Conservation (phyloP, 2,113 vertebrate species). For the Phainopepla nitens region DNA sequence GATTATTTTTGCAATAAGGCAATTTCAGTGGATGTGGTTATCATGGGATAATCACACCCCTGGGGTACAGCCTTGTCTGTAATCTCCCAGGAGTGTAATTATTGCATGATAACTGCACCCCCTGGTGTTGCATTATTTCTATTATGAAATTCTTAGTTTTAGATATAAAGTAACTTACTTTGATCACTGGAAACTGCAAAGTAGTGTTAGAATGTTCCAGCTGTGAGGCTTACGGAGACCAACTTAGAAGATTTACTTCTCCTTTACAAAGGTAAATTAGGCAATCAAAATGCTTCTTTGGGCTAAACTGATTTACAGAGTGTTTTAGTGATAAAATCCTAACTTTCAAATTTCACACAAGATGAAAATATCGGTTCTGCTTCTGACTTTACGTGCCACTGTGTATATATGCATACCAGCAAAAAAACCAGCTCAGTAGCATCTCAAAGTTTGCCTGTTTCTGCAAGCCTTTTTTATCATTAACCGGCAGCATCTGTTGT, state of each 20-base stretch:
- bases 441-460: neutral
- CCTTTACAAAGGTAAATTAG: constrained; percentile 78
- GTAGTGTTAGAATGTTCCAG: constrained; percentile 74
- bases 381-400: neutral
- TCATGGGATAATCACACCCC: constrained; percentile 83
- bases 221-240: constrained; percentile 77
- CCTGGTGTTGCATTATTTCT: constrained; percentile 78
- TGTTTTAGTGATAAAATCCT: constrained; percentile 61
- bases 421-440: neutral
- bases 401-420: neutral
- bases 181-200: constrained; percentile 75
- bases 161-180: constrained; percentile 79
- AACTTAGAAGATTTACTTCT: constrained; percentile 75
- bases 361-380: neutral
- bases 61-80: constrained; percentile 79
- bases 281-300: constrained; percentile 78
- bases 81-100: constrained; percentile 83
- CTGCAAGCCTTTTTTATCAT: neutral
- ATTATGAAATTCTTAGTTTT: constrained; percentile 80
- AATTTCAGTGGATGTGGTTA: constrained; percentile 79
- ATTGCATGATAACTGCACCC: constrained; percentile 80
- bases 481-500: neutral
- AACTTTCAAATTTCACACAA: constrained; percentile 57
- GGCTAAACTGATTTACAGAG: constrained; percentile 71
- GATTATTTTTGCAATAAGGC: constrained; percentile 84